Evolutionary conservation across 2,113 vertebrate species (phyloP).

Genomic region (Tretioscincus oriximinensis): DNA sequence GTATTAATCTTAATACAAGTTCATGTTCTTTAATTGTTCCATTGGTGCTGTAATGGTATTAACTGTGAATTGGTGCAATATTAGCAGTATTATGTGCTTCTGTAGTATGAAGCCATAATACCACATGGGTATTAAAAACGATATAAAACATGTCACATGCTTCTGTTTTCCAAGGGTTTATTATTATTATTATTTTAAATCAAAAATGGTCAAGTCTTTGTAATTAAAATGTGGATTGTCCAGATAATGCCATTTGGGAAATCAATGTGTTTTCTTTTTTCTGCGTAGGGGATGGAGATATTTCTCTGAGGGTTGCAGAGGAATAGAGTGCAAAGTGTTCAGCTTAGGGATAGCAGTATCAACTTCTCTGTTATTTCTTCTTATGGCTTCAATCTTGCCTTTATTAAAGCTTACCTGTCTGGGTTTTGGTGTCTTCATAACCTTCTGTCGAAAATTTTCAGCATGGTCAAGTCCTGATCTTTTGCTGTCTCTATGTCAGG

Average conservation of each 20-base stretch:
- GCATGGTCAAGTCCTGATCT: slow-evolving; percentile 5
- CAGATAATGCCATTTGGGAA: slow-evolving; percentile 21
- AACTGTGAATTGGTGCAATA: slow-evolving; percentile 74
- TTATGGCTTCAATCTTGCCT: slow-evolving; percentile 18
- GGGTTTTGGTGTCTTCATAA: slow-evolving; percentile 12
- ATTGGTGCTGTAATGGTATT: slow-evolving; percentile 75
- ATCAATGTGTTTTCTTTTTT: slow-evolving; percentile 19
- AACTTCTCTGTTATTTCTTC: slow-evolving; percentile 17
- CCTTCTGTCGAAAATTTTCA: slow-evolving; percentile 9
- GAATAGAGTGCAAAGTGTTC: slow-evolving; percentile 21
- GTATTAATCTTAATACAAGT: slow-evolving; percentile 78
- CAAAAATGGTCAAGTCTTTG: slow-evolving; percentile 44
- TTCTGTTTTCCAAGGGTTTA: slow-evolving; percentile 44
- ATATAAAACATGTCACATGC: slow-evolving; percentile 53
- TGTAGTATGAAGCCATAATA: slow-evolving; percentile 61
- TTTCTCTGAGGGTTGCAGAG: slow-evolving; percentile 24
- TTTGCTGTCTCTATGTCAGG: not conserved
- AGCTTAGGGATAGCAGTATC: slow-evolving; percentile 2
- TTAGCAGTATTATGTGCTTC: slow-evolving; percentile 69
- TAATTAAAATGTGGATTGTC: slow-evolving; percentile 27
- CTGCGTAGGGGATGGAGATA: not conserved
- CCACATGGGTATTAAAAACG: slow-evolving; percentile 70
- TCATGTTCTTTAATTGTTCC: slow-evolving; percentile 69
- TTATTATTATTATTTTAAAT: slow-evolving; percentile 49
- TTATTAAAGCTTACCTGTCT: slow-evolving; percentile 23